Conservation (phyloP, 2,797 vertebrate species). For the Ctenopoma kingsleyae region DNA sequence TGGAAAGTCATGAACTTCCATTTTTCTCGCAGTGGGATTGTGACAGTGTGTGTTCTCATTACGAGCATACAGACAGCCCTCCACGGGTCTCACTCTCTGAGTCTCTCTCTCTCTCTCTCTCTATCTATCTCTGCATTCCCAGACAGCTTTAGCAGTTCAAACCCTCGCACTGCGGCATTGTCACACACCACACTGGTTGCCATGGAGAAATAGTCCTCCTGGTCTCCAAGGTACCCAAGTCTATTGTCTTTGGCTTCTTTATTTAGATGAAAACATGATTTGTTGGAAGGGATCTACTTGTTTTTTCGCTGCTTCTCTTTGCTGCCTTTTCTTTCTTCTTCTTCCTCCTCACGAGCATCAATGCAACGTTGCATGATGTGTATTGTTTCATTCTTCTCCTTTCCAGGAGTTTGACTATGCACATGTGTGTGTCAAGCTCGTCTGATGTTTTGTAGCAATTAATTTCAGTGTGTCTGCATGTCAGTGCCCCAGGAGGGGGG, state of each 20-base stretch:
- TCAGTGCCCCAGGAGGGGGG: constrained; percentile 80
- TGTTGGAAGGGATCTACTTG: constrained; percentile 82
- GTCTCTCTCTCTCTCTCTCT: constrained; percentile 59
- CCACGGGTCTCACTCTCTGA: constrained; percentile 72
- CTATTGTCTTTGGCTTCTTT: constrained; percentile 89
- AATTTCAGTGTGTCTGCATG: constrained; percentile 83
- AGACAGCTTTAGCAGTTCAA: constrained; percentile 85
- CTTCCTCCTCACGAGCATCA: constrained; percentile 74
- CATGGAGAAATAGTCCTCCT: constrained; percentile 89
- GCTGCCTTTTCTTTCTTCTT: constrained; percentile 69
- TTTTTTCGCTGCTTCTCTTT: constrained; percentile 70
- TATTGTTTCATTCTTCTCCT: constrained; percentile 80
- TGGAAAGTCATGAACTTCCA: constrained; percentile 81
- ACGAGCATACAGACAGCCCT: constrained; percentile 72
- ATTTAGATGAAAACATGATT: constrained; percentile 89
- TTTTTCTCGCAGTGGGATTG: constrained; percentile 75
- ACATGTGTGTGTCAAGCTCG: constrained; percentile 75
- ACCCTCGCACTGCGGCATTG: constrained; percentile 84
- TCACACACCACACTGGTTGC: constrained; percentile 86
- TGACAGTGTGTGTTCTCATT: constrained; percentile 85
- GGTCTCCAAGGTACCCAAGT: constrained; percentile 89
- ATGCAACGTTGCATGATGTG: constrained; percentile 67
- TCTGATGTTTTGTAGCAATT: constrained; percentile 86
- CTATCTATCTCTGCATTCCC: constrained; percentile 84
- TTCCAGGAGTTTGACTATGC: constrained; percentile 81